Evolutionary conservation across 1,140 invertebrate genomes (phyloP), one percentile per base, ranked within the genome.

Genomic region (Portunus trituberculatus): DNA sequence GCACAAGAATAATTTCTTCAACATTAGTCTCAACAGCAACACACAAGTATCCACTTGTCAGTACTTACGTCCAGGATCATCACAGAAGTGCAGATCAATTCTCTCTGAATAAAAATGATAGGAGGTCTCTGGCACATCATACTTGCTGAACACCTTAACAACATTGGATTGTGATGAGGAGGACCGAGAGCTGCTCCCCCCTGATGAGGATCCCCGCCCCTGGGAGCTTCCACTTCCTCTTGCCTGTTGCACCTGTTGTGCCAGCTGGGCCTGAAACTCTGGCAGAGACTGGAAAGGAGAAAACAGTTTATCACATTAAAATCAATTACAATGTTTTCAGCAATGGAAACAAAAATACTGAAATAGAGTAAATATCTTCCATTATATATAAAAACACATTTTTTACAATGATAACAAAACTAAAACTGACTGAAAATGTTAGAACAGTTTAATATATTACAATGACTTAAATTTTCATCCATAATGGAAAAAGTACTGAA

Each of bases 1-100:
- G 67, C 67, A 76, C 25, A 76, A 76, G 25, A 76, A 76, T 76
- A 76, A n/a, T 76, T n/a, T 59, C 0, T 59, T n/a, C 20, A 76
- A 76, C 67, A 76, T 76, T 76, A 20, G 20, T 76, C 20, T 76
- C n/a, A n/a, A 76, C 25, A n/a, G 67, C 67, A 76, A n/a, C 25
- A 76, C 67, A n/a, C 25, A 7, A n/a, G 67, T n/a, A 59, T 76
- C 67, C 67, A 25, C 20, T 84, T 0, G 48, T 12, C 20, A 46
- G 29, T 93, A 97, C 97, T 98, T 97, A 98, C 98, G 97, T 96
- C 98, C 98, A 96, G 98, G 98, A 97, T 99, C 99, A 97, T 99
- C 99, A 97, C 99, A 99, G 59, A 99, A 98, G 97, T 99, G 99
- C 83, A 99, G 97, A 97, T 99, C 99, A 96, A 99, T 99, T 96